phyloP scores from a whole-genome alignment of 2,797 vertebrate genomes.

The Perodicticus potto region DNA sequence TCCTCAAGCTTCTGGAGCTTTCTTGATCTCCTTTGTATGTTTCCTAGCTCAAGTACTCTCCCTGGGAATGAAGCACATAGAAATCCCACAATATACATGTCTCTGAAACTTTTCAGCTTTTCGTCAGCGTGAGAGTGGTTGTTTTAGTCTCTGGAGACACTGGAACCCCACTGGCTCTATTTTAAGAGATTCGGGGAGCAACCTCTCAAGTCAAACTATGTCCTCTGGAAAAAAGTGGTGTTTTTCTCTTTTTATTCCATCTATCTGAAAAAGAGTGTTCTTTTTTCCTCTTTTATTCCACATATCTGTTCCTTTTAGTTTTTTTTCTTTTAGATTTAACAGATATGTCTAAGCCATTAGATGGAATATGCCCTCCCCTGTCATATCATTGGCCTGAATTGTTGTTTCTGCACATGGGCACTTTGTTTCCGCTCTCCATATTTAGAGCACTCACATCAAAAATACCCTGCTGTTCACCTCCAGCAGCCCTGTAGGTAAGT shows the following conservation, averaged over 20 bases:
- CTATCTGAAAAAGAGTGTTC: not conserved
- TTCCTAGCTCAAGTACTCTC: not conserved
- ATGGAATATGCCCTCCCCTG: not conserved
- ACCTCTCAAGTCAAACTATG: not conserved
- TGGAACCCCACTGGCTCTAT: not conserved
- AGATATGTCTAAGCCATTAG: not conserved
- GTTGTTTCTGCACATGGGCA: not conserved
- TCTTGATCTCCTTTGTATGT: not conserved
- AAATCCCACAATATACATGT: too few relatives aligned
- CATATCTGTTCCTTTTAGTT: not conserved
- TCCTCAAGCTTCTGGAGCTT: not conserved
- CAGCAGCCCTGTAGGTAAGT: not conserved
- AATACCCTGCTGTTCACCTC: not conserved
- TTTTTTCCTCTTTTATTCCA: not conserved
- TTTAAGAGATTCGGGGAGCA: not conserved
- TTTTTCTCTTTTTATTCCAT: not conserved
- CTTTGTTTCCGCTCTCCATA: conserved; percentile 23
- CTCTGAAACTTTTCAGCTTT: not conserved
- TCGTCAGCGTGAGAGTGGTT: not conserved
- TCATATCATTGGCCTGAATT: not conserved
- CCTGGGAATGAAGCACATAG: not conserved
- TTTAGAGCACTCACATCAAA: conserved; percentile 13
- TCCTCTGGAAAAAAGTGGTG: not conserved
- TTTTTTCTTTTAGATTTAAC: not conserved
- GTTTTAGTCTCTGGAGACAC: not conserved